These are phyloP conservation scores for Bombus consobrinus DNA, from an alignment of 1,140 invertebrate species.

Conservation along the genomic window DNA sequence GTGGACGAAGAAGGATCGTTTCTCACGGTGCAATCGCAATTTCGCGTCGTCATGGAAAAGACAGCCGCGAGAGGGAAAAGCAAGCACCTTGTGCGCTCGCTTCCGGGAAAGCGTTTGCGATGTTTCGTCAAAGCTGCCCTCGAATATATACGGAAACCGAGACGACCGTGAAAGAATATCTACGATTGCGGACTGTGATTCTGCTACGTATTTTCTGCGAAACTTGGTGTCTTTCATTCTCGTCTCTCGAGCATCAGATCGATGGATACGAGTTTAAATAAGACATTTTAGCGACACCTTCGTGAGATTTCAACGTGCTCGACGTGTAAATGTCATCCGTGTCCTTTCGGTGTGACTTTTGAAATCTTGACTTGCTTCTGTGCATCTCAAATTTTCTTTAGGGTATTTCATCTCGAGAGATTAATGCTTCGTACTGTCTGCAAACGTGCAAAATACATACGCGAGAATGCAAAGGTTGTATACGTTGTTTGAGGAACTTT, in stretches of 20 bases:
- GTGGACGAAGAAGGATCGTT: not conserved
- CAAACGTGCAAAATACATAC: too few species aligned
- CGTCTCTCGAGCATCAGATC: not conserved
- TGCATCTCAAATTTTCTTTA: too few species aligned
- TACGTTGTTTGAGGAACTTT: too few species aligned
- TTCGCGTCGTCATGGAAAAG: not conserved
- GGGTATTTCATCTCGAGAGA: too few species aligned
- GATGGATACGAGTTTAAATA: not conserved
- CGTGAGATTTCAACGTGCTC: too few species aligned
- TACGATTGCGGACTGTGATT: not conserved
- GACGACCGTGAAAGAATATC: not conserved
- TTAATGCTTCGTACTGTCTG: too few species aligned
- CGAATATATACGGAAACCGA: not conserved
- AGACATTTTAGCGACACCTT: not conserved
- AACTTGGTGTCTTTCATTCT: not conserved
- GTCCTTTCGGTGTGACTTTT: too few species aligned
- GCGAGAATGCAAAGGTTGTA: too few species aligned
- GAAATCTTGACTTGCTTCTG: too few species aligned
- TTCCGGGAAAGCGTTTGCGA: not conserved
- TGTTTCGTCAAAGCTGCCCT: conserved; percentile 16
- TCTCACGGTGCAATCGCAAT: conserved; percentile 16
- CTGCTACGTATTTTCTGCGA: not conserved
- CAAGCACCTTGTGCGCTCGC: not conserved
- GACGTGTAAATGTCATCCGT: too few species aligned
- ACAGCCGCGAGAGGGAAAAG: not conserved